Base-by-base conservation (phyloP, 2,888 invertebrate genomes). In the Actias luna region DNA sequence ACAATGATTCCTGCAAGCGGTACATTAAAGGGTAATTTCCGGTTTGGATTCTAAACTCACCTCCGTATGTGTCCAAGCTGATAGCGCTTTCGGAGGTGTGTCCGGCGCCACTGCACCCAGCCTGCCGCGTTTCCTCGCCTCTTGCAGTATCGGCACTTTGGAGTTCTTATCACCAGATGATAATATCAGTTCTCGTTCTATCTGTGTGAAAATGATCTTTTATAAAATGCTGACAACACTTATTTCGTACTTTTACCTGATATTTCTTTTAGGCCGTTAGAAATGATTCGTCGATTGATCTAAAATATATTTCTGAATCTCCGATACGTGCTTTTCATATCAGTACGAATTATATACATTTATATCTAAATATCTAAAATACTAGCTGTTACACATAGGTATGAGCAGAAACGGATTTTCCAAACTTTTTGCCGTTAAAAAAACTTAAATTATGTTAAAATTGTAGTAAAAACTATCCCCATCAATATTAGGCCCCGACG, bases 101-200 rank as follows among this genome's bases (percentile, higher is more conserved):
- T 96, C 96, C 22, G 96, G 96, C 5, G 96, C 96, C 35, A 96
- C 95, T 1, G 95, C 94, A 0, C 91, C 93, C 64, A 94, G 93
- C 29, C 92, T 73, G 16, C 92, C 91, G 27, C 90, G 78, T 72
- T 91, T 89, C 80, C 95, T 94, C 75, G 95, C 95, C 76, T 96
- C 96, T 83, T 96, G 95, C 63, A 96, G 93, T 68, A 96, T 95
- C 2, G 96, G 96, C 63, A 96, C 96, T 84, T 96, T 96, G 42
- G 95, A 95, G 84, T 95, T 95, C 86, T 96, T 96, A 82, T 96
- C 96, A 0, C 94, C 94, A 39, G 94, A 95, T 3, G 95, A 95
- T 63, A 96, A 85, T 63, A 96, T 95, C 73, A 96, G 95, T 86
- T 96, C 96, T 57, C 96, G 94, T 85, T 96, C 96, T 84, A 96